Conservation (phyloP, 2,113 vertebrate species). For the Sakesphorus luctuosus region DNA sequence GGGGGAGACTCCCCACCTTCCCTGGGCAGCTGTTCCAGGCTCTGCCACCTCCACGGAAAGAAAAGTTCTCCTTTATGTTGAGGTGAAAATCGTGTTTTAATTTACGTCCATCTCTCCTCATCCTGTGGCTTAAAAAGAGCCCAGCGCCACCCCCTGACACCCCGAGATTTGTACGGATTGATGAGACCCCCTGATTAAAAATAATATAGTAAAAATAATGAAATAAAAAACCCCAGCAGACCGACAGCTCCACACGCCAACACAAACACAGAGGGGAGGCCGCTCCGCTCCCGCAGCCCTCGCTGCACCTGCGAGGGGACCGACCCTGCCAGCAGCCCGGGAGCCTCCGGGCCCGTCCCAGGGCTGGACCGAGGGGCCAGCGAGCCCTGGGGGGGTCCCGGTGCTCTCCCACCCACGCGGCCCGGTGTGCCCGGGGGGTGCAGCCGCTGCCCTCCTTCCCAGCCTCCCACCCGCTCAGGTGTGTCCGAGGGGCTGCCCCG, state of each 20-base stretch:
- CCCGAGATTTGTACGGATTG: neutral
- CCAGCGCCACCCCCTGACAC: too few relatives aligned
- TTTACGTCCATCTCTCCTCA: neutral
- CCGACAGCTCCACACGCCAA: neutral
- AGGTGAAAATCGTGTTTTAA: neutral
- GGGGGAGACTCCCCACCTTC: neutral
- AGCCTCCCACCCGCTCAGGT: too few relatives aligned
- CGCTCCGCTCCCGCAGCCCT: neutral
- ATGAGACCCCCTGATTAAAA: neutral
- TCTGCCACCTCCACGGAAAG: neutral
- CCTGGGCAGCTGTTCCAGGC: neutral
- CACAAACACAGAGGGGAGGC: accelerated
- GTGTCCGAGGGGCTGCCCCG: too few relatives aligned
- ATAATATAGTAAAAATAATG: neutral
- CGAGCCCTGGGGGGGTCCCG: neutral
- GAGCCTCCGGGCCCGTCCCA: neutral
- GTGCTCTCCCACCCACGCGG: too few relatives aligned
- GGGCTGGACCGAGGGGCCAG: neutral
- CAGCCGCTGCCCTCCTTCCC: too few relatives aligned
- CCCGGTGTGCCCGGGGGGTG: too few relatives aligned
- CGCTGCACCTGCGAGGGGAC: accelerated
- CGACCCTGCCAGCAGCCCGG: neutral
- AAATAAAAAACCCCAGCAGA: neutral
- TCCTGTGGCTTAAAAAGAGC: neutral
- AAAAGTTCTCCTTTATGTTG: neutral